Evolutionary conservation across 35 echinoderm and acorn worm genomes (phyloP), one percentile per base, ranked within the genome.

Genomic region (Lytechinus variegatus): DNA sequence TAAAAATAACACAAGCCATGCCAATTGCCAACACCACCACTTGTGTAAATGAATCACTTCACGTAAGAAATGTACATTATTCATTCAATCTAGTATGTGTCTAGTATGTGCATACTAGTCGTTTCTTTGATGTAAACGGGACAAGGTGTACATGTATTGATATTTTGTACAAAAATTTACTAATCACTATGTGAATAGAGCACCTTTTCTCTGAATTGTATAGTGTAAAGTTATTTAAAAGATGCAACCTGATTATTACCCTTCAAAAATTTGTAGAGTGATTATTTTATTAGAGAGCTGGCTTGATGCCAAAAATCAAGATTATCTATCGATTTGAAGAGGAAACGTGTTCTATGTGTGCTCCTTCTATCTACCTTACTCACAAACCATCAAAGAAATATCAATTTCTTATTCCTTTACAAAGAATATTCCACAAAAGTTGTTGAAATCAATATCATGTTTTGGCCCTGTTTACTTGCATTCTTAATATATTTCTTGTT

Each of bases 211-310:
- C 88, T 44, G 13, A 54, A 90, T 90, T 90, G 88, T 90, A 90
- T 90, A 90, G 88, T 90, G 88, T 90, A 90, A 90, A 90, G 88
- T 90, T 90, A 90, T 90, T 90, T 90, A 90, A 90, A 52, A 90
- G 88, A 90, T 90, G 88, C 88, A 90, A 90, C 88, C 88, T 90
- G 52, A 90, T 52, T 90, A 90, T 90, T 52, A 90, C 52, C 88
- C 29, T 90, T 44, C 12, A 54, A 54, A 52, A 88, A 90, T 52
- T 44, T 52, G 88, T 44, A 90, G 88, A 54, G 88, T 90, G 88
- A 90, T 90, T 90, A 90, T 90, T 90, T 90, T 90, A 90, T 90
- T 90, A 90, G 88, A 90, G 28, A 79, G 28, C 88, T 90, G 28
- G 88, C 16, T 14, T 44, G 11, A 14, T 44, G 88, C 66, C 66